Conservation (phyloP, 1,140 invertebrate species). For the Zaprionus camerounensis region DNA sequence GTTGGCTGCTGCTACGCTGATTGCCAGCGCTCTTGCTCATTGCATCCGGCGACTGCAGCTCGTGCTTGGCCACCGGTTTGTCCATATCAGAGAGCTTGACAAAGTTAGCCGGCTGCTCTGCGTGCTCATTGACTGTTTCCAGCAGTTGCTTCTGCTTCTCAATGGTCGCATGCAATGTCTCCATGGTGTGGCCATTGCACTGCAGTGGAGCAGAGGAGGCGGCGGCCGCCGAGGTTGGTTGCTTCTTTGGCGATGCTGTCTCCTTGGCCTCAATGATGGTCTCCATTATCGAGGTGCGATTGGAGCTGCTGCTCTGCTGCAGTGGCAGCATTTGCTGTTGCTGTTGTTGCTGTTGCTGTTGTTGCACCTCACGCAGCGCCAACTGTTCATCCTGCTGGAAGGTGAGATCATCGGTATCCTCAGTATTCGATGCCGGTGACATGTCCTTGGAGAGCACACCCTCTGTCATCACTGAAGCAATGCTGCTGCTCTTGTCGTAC, state of each 20-base stretch:
- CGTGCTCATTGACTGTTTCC: constrained; percentile 79
- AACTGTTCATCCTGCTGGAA: constrained; percentile 82
- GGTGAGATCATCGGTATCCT: constrained; percentile 81
- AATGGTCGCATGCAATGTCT: constrained; percentile 81
- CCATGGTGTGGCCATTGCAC: constrained; percentile 75
- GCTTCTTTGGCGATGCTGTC: constrained; percentile 79
- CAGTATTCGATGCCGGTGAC: constrained; percentile 76
- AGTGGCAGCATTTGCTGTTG: constrained; percentile 23
- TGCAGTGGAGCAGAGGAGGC: neutral
- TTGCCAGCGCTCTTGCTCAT: constrained; percentile 80
- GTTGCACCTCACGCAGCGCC: constrained; percentile 60
- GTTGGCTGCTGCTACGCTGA: constrained; percentile 77
- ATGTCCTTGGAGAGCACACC: constrained; percentile 80
- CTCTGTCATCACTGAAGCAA: constrained; percentile 76
- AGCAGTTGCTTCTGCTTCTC: constrained; percentile 83
- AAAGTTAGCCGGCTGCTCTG: constrained; percentile 76
- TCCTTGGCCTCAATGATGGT: constrained; percentile 83
- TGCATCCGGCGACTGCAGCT: constrained; percentile 74
- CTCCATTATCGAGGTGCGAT: constrained; percentile 78
- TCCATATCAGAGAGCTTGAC: constrained; percentile 87
- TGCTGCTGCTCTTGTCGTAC: constrained; percentile 81
- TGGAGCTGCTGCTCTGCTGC: constrained; percentile 60
- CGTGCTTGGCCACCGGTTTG: constrained; percentile 83
- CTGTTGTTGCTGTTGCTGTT: constrained; percentile 19
- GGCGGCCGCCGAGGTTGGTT: neutral